These are phyloP conservation scores for Babylonia areolata DNA, from an alignment of 1,140 invertebrate genomes.

Conservation along the genomic window DNA sequence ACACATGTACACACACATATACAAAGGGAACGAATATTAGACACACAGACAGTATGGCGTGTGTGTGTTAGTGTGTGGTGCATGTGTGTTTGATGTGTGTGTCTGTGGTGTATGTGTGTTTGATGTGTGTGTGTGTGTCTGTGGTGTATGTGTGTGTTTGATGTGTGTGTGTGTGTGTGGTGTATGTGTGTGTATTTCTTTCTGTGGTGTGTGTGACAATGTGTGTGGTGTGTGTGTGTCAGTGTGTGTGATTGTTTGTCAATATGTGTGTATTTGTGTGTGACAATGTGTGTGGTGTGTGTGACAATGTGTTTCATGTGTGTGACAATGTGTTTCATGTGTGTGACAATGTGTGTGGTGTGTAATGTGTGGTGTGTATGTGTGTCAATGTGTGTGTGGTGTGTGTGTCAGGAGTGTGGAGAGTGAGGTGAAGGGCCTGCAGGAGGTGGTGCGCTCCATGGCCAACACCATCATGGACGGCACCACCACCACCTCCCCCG, in stretches of 20 bases:
- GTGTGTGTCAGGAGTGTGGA: constrained; percentile 60
- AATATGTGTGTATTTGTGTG: not conserved
- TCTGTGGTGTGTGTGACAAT: too few species aligned
- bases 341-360: not conserved
- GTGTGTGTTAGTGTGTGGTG: too few species aligned
- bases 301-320: not conserved
- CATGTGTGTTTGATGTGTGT: too few species aligned
- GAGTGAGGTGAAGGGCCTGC: constrained; percentile 61
- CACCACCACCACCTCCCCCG: constrained; percentile 39
- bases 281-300: not conserved
- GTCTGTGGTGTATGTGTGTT: too few species aligned
- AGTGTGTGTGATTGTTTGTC: not conserved
- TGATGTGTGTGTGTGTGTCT: too few species aligned
- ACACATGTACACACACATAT: too few species aligned
- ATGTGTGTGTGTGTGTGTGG: too few species aligned
- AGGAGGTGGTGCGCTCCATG: constrained; percentile 64
- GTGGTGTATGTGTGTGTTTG: too few species aligned
- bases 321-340: not conserved
- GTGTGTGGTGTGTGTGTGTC: not conserved
- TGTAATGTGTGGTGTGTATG: constrained; percentile 3
- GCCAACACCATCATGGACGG: constrained; percentile 60
- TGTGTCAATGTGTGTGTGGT: not conserved
- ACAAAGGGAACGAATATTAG: too few species aligned
- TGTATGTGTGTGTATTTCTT: too few species aligned
- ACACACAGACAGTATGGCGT: too few species aligned